A percentile compares a stretch with the other conserved stretches of the same genome.
phyloP scores from a whole-genome alignment of 2,888 invertebrate species.

The Nemapogon koenigi region DNA sequence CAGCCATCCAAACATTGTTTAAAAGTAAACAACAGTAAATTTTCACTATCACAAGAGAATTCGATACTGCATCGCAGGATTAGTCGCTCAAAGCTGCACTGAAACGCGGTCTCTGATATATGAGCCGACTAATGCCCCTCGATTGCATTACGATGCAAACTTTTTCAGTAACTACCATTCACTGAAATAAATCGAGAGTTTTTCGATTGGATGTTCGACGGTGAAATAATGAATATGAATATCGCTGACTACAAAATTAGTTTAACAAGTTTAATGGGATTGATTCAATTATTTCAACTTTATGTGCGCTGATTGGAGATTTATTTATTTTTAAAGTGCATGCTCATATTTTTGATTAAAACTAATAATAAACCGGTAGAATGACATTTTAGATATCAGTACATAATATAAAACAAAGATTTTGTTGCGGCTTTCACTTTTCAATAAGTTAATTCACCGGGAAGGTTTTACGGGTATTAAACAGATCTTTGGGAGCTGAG shows the following conservation, averaged over 20 bases:
- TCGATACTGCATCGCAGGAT: conserved; percentile 36
- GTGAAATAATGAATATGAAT: conserved; percentile 46
- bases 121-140: conserved; percentile 53
- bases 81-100: conserved; percentile 60
- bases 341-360: too few species aligned
- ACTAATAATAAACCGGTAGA: too few species aligned
- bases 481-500: too few species aligned
- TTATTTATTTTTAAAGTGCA: too few species aligned
- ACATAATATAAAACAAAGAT: too few species aligned
- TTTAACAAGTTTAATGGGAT: conserved; percentile 10
- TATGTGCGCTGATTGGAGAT: too few species aligned
- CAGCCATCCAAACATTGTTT: neutral
- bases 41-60: conserved; percentile 12
- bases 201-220: conserved; percentile 39
- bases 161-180: conserved; percentile 50
- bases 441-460: too few species aligned
- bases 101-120: conserved; percentile 51
- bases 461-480: too few species aligned
- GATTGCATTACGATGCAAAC: conserved; percentile 61
- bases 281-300: too few species aligned
- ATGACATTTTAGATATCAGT: too few species aligned
- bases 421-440: too few species aligned
- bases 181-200: conserved; percentile 41
- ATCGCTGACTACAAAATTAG: conserved; percentile 28
- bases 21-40: neutral